Evolutionary conservation across 2,113 vertebrate genomes (phyloP), one percentile per base, ranked within the genome.

Genomic region (Ibidorhyncha struthersii): DNA sequence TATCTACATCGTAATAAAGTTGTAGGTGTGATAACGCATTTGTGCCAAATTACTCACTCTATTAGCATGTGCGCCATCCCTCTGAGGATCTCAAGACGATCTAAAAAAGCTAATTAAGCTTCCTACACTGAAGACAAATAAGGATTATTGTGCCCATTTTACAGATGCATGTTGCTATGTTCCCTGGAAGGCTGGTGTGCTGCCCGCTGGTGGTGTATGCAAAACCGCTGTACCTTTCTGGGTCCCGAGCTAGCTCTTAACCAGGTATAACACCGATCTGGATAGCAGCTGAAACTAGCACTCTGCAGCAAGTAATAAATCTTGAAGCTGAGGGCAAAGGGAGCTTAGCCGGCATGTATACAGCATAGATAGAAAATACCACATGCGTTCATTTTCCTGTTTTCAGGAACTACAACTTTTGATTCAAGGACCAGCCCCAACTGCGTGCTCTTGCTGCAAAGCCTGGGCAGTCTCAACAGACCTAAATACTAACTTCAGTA

Each of bases 71-170:
- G 61, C 0, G 0, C 45, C 83, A 82, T 72, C 66, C 62, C 49
- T 86, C 66, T 27, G 70, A 96, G 45, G n/a, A 91, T 88, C 58
- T 82, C 53, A 34, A 65, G 82, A 72, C 2, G 3, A 78, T 80
- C 89, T 94, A 30, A 91, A 95, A 73, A 73, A 58, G 70, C 82
- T 88, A 87, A 82, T 90, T 89, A 96, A 80, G 66, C 23, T 91
- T 93, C 38, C 58, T 76, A n/a, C 56, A 40, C 40, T 2, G 6
- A 49, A 87, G 61, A 89, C 25, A 76, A 78, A 36, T 72, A 74
- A 65, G 53, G 49, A 76, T 79, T 76, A 77, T 89, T 69, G 53
- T 53, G 52, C 17, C 83, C 49, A 21, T 95, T 87, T 82, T 76
- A 78, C 52, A 91, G 80, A 76, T 5, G 2, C 1, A 1, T 34